Evolutionary conservation across 2,113 vertebrate genomes (phyloP).

Genomic region (Erpornis zantholeuca): DNA sequence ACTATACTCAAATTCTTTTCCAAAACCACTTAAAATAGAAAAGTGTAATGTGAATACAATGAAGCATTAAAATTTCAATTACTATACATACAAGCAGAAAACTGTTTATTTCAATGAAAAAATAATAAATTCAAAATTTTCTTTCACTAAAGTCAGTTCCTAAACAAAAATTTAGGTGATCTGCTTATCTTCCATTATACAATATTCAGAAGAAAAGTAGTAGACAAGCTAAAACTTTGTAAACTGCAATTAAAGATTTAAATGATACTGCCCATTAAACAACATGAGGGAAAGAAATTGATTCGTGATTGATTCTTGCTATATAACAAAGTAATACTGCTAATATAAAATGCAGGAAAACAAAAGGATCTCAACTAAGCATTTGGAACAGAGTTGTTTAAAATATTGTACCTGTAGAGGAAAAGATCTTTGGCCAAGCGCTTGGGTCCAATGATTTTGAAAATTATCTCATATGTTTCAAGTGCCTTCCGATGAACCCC

Average conservation of each 20-base stretch:
- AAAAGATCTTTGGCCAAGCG: slow-evolving; percentile 98
- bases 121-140: neutral
- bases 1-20: neutral
- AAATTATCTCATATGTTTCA: slow-evolving; percentile 98
- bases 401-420: slow-evolving; percentile 87
- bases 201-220: neutral
- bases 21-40: neutral
- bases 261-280: neutral
- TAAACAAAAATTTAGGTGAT: neutral
- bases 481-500: slow-evolving; percentile 98
- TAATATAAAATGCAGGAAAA: neutral
- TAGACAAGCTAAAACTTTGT: neutral
- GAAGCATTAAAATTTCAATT: neutral
- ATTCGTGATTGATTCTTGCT: neutral
- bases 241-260: too few relatives aligned
- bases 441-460: slow-evolving; percentile 99
- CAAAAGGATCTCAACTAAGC: neutral
- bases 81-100: neutral
- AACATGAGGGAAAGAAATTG: neutral
- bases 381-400: neutral
- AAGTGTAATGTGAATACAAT: neutral
- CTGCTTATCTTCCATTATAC: neutral
- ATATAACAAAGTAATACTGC: neutral
- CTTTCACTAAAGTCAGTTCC: neutral
- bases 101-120: neutral